These are phyloP conservation scores for Atta texana DNA, from an alignment of 1,140 invertebrate genomes.

Conservation along the genomic window DNA sequence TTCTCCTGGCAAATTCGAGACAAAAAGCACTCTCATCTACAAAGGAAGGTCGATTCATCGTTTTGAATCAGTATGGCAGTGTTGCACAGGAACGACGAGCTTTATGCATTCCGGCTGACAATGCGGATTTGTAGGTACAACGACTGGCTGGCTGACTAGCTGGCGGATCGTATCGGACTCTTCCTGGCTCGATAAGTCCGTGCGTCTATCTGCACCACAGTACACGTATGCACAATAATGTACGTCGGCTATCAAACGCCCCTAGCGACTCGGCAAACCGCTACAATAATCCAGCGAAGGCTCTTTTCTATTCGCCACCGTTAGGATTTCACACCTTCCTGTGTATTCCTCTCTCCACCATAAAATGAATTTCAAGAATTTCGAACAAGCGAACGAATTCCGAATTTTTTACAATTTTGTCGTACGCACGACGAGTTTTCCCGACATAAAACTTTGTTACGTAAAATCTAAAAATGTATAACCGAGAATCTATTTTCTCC, in stretches of 20 bases:
- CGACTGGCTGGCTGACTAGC: neutral
- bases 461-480: neutral
- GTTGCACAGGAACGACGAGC: constrained; percentile 4
- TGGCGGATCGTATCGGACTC: constrained; percentile 41
- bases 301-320: constrained; percentile 17
- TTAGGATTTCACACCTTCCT: neutral
- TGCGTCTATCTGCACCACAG: constrained; percentile 30
- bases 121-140: constrained; percentile 40
- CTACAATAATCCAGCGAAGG: constrained; percentile 37
- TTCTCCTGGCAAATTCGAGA: constrained; percentile 68
- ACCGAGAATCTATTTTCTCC: no score
- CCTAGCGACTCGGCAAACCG: constrained; percentile 1
- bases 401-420: neutral
- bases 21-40: constrained; percentile 59
- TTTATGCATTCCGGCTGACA: constrained; percentile 31
- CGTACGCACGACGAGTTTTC: neutral
- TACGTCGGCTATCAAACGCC: constrained; percentile 26
- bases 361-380: constrained; percentile 1
- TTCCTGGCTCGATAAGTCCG: constrained; percentile 31
- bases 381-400: neutral
- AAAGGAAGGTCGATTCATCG: constrained; percentile 38
- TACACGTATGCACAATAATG: constrained; percentile 38
- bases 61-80: constrained; percentile 22
- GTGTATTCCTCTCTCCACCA: neutral
- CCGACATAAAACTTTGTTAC: neutral